These are phyloP conservation scores for Phyllostomus hastatus DNA, from an alignment of 2,113 vertebrate species.

Conservation along the genomic window DNA sequence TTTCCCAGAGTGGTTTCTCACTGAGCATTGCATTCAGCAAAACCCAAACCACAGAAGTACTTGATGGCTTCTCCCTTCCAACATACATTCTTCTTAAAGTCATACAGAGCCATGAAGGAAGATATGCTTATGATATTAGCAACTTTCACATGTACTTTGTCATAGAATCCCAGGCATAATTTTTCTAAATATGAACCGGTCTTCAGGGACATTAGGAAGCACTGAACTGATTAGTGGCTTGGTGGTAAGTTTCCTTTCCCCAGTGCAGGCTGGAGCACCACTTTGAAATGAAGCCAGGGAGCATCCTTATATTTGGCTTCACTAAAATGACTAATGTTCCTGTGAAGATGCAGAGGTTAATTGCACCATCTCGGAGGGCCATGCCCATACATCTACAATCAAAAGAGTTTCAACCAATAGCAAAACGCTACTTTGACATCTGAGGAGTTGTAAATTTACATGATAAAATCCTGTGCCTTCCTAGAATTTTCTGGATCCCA, in stretches of 20 bases:
- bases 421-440: not conserved
- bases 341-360: conserved; percentile 1
- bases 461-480: not conserved
- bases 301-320: not conserved
- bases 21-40: not conserved
- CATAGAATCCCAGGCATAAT: not conserved
- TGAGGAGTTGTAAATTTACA: not conserved
- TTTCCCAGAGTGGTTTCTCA: conserved; percentile 22
- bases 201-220: not conserved
- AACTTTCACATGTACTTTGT: not conserved
- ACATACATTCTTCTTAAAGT: not conserved
- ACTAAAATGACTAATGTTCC: not conserved
- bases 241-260: not conserved
- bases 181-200: not conserved
- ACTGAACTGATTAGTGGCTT: not conserved
- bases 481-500: conserved; percentile 6
- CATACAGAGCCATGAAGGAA: not conserved
- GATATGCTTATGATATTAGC: not conserved
- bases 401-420: not conserved
- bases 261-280: not conserved
- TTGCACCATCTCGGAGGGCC: not conserved
- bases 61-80: not conserved
- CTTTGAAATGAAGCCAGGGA: not conserved
- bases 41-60: not conserved
- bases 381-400: not conserved